Evolutionary conservation across 53 echinoderm and acorn worm genomes (phyloP).

Genomic region (Apostichopus leukothele): DNA sequence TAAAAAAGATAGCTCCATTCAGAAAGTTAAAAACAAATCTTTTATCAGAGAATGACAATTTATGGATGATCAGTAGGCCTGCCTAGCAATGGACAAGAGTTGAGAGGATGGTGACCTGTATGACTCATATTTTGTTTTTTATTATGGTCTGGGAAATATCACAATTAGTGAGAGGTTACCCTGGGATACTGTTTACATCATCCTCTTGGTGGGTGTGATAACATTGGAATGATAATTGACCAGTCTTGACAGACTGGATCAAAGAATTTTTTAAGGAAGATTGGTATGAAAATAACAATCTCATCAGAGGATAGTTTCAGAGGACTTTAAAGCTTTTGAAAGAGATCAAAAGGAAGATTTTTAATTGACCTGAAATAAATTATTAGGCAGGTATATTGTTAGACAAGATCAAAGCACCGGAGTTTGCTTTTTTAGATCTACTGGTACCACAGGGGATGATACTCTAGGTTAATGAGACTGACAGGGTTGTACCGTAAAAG

Average conservation of each 20-base stretch:
- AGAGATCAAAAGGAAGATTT: neutral
- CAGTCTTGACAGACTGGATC: neutral
- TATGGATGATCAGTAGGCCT: no score
- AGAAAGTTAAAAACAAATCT: no score
- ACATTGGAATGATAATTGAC: slow-evolving; percentile 43
- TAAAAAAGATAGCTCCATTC: no score
- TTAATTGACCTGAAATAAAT: slow-evolving; percentile 12
- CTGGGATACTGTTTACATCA: neutral
- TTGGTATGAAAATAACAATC: no score
- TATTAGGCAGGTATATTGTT: neutral
- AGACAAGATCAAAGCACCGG: no score
- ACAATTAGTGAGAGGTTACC: slow-evolving; percentile 1
- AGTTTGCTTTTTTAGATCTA: no score
- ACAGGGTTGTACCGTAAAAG: neutral
- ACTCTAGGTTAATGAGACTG: no score
- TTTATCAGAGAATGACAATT: no score
- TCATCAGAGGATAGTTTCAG: neutral
- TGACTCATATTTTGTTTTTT: neutral
- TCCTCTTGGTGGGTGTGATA: neutral
- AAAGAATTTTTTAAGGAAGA: neutral
- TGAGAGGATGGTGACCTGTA: neutral
- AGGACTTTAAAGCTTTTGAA: neutral
- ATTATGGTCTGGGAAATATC: neutral
- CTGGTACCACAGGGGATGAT: no score
- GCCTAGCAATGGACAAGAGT: no score